Evolutionary conservation across 1,140 invertebrate genomes (phyloP).

Genomic region (Streblospio benedicti): DNA sequence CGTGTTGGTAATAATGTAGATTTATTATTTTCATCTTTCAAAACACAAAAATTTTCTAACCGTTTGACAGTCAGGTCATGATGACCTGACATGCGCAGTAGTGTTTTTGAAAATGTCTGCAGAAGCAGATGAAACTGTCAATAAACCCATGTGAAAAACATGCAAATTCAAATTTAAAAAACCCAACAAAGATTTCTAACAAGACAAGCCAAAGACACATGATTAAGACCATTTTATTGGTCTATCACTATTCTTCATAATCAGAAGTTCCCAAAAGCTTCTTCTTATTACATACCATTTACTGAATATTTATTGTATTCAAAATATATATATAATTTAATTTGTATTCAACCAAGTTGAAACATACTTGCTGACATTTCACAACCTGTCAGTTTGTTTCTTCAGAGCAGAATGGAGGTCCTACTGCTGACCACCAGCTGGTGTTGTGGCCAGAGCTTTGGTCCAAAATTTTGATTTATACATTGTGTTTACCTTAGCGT

Average conservation of each 20-base stretch:
- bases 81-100: neutral
- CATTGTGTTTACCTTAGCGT: constrained; percentile 33
- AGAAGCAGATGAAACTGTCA: neutral
- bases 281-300: too few relatives aligned
- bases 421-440: neutral
- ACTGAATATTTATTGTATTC: neutral
- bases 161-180: too few relatives aligned
- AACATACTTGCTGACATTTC: neutral
- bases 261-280: too few relatives aligned
- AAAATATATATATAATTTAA: neutral
- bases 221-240: too few relatives aligned
- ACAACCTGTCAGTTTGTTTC: neutral
- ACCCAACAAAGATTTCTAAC: too few relatives aligned
- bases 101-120: neutral
- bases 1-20: neutral
- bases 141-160: too few relatives aligned
- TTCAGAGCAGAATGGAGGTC: neutral
- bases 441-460: neutral
- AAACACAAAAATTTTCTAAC: neutral
- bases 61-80: neutral
- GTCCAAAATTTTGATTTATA: neutral
- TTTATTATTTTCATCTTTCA: neutral
- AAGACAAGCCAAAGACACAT: too few relatives aligned
- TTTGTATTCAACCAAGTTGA: neutral
- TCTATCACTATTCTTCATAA: too few relatives aligned